These are phyloP conservation scores for Helicorthomorpha holstii DNA, from an alignment of 1,140 invertebrate species.

Conservation along the genomic window DNA sequence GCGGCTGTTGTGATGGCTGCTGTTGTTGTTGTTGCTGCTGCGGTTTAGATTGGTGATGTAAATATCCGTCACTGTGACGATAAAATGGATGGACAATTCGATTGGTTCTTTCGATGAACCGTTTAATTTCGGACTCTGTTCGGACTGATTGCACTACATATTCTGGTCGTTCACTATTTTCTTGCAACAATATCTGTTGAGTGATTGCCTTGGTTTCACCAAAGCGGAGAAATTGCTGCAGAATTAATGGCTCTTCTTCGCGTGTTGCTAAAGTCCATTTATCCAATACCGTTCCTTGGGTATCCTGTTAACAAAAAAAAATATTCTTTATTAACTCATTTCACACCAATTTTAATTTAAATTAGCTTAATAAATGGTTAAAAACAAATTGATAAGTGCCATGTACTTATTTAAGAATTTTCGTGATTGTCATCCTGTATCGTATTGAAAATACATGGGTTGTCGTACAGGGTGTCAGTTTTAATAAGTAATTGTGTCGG, in stretches of 20 bases:
- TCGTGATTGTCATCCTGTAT: too few species aligned
- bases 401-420: too few species aligned
- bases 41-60: constrained; percentile 1
- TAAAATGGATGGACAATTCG: background rate
- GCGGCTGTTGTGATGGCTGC: constrained; percentile 9
- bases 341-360: too few species aligned
- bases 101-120: constrained; percentile 31
- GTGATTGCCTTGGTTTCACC: constrained; percentile 64
- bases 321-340: constrained; percentile 1
- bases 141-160: constrained; percentile 19
- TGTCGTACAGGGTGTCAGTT: too few species aligned
- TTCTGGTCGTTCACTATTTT: constrained; percentile 23
- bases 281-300: constrained; percentile 48
- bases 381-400: too few species aligned
- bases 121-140: constrained; percentile 36
- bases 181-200: constrained; percentile 55
- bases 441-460: too few species aligned
- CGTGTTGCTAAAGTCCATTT: constrained; percentile 63
- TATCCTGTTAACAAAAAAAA: constrained; percentile 26
- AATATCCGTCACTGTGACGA: background rate
- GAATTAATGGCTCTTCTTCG: constrained; percentile 66
- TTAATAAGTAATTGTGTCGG: too few species aligned
- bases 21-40: constrained; percentile 22
- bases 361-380: too few species aligned
- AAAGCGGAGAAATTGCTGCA: constrained; percentile 72